Conservation (phyloP, 2,113 vertebrate species). For the Struthidea cinerea region DNA sequence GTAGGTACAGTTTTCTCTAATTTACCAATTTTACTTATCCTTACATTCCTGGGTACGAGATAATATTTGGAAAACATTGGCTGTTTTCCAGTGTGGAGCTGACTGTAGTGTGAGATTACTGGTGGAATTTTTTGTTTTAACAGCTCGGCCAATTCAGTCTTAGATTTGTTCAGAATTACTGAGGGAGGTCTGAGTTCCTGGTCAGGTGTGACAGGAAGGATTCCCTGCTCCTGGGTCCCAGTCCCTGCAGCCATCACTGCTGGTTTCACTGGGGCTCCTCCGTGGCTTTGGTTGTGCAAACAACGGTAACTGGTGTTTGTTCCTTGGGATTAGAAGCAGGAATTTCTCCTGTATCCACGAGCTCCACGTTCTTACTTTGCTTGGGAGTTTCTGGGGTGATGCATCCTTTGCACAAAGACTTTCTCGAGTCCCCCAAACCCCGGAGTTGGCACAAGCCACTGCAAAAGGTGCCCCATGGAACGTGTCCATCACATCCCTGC, state of each 20-base stretch:
- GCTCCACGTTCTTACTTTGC: neutral
- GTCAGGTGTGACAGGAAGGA: neutral
- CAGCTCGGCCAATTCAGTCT: neutral
- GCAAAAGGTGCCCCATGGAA: neutral
- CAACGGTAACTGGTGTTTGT: neutral
- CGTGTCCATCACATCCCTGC: rapidly evolving
- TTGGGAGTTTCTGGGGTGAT: neutral
- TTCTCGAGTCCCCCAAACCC: neutral
- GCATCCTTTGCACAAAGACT: neutral
- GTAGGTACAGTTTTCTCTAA: neutral
- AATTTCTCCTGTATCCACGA: neutral
- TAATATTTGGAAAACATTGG: neutral
- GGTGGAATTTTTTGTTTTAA: neutral
- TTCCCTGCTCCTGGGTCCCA: neutral
- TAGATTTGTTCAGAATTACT: neutral
- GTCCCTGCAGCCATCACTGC: neutral
- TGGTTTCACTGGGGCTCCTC: neutral
- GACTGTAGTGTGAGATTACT: neutral
- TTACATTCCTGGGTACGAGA: neutral
- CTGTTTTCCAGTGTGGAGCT: neutral
- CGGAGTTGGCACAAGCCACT: neutral
- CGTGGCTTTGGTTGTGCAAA: neutral
- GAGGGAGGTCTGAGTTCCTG: neutral
- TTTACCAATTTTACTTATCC: neutral
- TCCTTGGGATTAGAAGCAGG: neutral